Base-by-base conservation (phyloP, 2,113 vertebrate genomes). In the Zingel zingel region DNA sequence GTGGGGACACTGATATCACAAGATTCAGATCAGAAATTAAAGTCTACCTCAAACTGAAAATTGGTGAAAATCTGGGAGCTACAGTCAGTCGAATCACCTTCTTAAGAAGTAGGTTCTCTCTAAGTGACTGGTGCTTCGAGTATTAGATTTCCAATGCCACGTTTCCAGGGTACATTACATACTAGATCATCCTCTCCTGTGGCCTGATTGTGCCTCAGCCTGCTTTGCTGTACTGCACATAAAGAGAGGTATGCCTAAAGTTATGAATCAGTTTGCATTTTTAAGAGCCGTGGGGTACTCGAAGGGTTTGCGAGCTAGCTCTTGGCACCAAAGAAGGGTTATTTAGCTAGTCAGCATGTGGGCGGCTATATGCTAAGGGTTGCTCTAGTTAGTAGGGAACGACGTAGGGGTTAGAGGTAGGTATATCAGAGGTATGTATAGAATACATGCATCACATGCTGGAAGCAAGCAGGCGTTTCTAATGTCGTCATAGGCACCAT, bases 341-440 rank as follows among this genome's bases (percentile, higher is more conserved):
- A 54, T 39, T 53, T 68, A 77, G 53, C 48, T 25, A 13, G 33
- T 70, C 33, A 74, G 51, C 15, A 54, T 15, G 69, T 33, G 36
- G 56, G 74, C 36, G 5, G 48, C 1, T 43, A 64, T 65, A 88
- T 62, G 18, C 39, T 50, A 67, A 61, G 45, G 56, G 54, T 13
- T 56, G 43, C 25, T 70, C 61, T 14, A 61, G 82, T 91, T 93
- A 92, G 89, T 87, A 70, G 39, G 79, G 85, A 81, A 30, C 15
- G 50, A 72, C 21, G 25, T 82, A 80, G 68, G 89, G 92, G 90
- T 93, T 93, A 92, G 89, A 94, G 93, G 91, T 91, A 84, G 81
- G 80, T 77, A 56, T 23, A 63, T 15, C 64, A 86, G 39, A 88
- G 53, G 66, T 69, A 69, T 61, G 13, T 51, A 80, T 7, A 70